A percentile compares a stretch with the other conserved stretches of the same genome.
phyloP scores from a whole-genome alignment of 2,888 invertebrate species.

The Pegoplata infirma region DNA sequence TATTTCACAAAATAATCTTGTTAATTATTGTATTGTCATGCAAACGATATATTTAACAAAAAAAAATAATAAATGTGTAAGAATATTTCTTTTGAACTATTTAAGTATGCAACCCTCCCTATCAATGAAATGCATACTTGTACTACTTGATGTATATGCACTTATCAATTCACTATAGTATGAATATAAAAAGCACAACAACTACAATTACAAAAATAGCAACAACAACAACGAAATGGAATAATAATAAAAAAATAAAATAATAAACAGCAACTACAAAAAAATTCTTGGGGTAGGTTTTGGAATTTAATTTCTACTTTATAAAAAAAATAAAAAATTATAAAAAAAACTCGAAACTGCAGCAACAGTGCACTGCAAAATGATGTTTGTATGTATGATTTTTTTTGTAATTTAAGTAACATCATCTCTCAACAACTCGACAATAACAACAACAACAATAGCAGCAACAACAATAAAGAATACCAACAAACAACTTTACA shows the following conservation, averaged over 20 bases:
- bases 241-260: constrained; percentile 43
- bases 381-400: constrained; percentile 24
- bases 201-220: constrained; percentile 16
- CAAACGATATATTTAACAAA: no score
- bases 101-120: constrained; percentile 6
- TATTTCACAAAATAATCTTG: constrained; percentile 33
- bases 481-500: constrained; percentile 40
- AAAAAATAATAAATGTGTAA: background rate
- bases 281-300: constrained; percentile 63
- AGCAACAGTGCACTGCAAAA: no score
- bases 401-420: constrained; percentile 55
- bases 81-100: background rate
- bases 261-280: constrained; percentile 39
- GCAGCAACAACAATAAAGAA: background rate
- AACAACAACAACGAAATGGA: constrained; percentile 41
- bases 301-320: constrained; percentile 51
- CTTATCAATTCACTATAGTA: constrained; percentile 23
- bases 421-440: constrained; percentile 43
- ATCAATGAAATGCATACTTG: constrained; percentile 48
- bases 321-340: no score
- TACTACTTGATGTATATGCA: constrained; percentile 29
- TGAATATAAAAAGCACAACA: constrained; percentile 23
- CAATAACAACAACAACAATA: constrained; percentile 22
- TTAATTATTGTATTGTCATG: constrained; percentile 46
- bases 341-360: no score